Evolutionary conservation across 2,888 invertebrate genomes (phyloP).

Genomic region (Stictocephala bisonia): DNA sequence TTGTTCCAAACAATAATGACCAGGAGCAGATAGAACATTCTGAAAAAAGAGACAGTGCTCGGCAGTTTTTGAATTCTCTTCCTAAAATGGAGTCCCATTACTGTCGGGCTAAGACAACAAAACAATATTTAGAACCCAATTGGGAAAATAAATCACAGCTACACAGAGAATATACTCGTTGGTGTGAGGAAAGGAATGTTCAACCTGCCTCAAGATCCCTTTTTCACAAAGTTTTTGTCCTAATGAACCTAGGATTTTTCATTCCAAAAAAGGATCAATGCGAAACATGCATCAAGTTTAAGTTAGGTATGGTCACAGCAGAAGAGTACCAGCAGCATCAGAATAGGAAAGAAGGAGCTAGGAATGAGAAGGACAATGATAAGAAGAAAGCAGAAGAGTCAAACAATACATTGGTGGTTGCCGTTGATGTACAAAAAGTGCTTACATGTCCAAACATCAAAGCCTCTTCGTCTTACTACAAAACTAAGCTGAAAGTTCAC

Average conservation of each 20-base stretch:
- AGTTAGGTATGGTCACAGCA: slow-evolving; percentile 17
- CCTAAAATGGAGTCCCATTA: slow-evolving; percentile 39
- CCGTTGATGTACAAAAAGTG: slow-evolving; percentile 43
- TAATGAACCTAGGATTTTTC: slow-evolving; percentile 52
- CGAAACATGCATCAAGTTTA: slow-evolving; percentile 36
- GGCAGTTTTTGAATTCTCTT: slow-evolving; percentile 34
- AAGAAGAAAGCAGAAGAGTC: slow-evolving; percentile 16
- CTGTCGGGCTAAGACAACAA: slow-evolving; percentile 25
- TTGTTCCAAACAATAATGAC: background rate
- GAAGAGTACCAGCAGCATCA: slow-evolving; percentile 39
- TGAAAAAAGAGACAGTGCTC: slow-evolving; percentile 29
- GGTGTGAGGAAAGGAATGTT: slow-evolving; percentile 16
- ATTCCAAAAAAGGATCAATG: slow-evolving; percentile 49
- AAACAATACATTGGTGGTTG: slow-evolving; percentile 17
- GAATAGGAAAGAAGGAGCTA: slow-evolving; percentile 28
- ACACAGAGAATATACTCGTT: slow-evolving; percentile 27
- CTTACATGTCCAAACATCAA: slow-evolving; percentile 40
- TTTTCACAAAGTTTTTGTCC: slow-evolving; percentile 41
- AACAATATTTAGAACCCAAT: slow-evolving; percentile 31
- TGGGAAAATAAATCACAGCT: slow-evolving; percentile 44
- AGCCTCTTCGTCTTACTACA: slow-evolving; percentile 37
- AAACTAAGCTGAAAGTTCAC: slow-evolving; percentile 42
- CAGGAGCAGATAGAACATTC: too few relatives aligned
- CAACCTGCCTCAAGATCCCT: slow-evolving; percentile 35
- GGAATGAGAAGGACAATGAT: slow-evolving; percentile 27